Conservation (phyloP, 2,888 invertebrate species). For the Encarsia formosa region DNA sequence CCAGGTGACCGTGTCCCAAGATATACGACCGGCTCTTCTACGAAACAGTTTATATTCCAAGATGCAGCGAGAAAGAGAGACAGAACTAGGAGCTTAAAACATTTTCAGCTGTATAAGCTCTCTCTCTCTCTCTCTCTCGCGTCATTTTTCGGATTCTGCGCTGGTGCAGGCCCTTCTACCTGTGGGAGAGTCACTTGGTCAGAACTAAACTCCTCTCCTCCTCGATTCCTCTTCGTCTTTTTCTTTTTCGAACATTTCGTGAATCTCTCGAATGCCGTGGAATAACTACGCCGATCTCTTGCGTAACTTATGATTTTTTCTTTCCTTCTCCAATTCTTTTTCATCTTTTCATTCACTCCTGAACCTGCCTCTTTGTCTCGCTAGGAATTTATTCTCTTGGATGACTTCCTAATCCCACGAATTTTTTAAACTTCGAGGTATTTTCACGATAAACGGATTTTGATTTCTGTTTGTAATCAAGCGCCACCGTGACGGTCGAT, state of each 20-base stretch:
- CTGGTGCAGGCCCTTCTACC: too few species aligned
- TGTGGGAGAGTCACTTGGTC: conserved; percentile 39
- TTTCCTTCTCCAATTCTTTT: not conserved
- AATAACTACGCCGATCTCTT: conserved; percentile 19
- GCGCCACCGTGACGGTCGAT: too few species aligned
- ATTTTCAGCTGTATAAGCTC: conserved; percentile 12
- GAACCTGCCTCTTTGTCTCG: conserved; percentile 16
- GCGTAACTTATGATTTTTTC: conserved; percentile 20
- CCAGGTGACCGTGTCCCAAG: conserved; percentile 43
- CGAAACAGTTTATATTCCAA: conserved; percentile 50
- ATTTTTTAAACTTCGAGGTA: conserved; percentile 12
- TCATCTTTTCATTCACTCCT: not conserved
- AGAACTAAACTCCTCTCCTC: conserved; percentile 13
- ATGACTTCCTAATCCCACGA: conserved; percentile 22
- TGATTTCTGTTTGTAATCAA: not conserved
- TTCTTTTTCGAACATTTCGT: conserved; percentile 16
- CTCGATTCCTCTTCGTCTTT: not conserved
- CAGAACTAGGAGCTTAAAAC: conserved; percentile 16
- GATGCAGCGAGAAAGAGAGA: conserved; percentile 3
- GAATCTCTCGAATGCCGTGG: conserved; percentile 13
- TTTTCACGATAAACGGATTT: conserved; percentile 20
- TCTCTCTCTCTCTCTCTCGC: conserved; percentile 17
- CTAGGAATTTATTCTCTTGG: conserved; percentile 6
- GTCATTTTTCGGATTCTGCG: conserved; percentile 39
- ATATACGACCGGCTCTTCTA: conserved; percentile 49